Percentiles rank a stretch among this genome's conserved stretches.
These are phyloP conservation scores for Scrobipalpa costella DNA, from an alignment of 2,888 invertebrate genomes.

Conservation along the genomic window DNA sequence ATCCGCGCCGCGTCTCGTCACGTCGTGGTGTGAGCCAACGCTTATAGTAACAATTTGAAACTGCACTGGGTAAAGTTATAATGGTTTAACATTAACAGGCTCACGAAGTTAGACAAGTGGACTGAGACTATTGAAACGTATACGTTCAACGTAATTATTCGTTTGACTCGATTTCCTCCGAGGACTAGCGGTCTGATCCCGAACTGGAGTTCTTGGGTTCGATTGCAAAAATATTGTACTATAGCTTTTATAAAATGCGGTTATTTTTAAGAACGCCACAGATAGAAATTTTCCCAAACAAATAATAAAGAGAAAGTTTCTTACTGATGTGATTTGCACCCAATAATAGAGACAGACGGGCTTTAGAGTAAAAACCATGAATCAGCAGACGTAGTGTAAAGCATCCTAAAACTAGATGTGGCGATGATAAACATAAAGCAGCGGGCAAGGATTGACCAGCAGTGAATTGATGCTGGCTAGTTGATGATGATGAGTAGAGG, in stretches of 20 bases:
- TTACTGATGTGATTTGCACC: slow-evolving; percentile 12
- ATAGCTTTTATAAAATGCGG: neutral
- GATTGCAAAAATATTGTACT: neutral
- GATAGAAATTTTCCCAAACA: slow-evolving; percentile 9
- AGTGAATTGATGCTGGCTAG: no score
- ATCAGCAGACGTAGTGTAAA: no score
- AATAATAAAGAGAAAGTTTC: slow-evolving; percentile 35
- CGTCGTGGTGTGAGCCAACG: neutral
- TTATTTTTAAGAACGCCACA: slow-evolving; percentile 2
- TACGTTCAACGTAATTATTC: neutral
- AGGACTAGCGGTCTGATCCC: neutral
- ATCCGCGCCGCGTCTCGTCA: no score
- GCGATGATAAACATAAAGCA: no score
- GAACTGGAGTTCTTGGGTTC: neutral
- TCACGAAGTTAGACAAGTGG: slow-evolving; percentile 1
- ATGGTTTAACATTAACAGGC: neutral
- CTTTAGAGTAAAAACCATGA: no score
- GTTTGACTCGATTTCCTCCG: no score
- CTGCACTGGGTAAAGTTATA: neutral
- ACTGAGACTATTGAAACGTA: neutral
- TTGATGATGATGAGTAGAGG: no score
- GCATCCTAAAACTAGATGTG: no score
- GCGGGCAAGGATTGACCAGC: no score
- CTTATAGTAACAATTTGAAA: neutral
- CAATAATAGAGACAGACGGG: no score